Evolutionary conservation across 1,140 invertebrate genomes (phyloP), one percentile per base, ranked within the genome.

Genomic region (Drosophila nigromelanica): DNA sequence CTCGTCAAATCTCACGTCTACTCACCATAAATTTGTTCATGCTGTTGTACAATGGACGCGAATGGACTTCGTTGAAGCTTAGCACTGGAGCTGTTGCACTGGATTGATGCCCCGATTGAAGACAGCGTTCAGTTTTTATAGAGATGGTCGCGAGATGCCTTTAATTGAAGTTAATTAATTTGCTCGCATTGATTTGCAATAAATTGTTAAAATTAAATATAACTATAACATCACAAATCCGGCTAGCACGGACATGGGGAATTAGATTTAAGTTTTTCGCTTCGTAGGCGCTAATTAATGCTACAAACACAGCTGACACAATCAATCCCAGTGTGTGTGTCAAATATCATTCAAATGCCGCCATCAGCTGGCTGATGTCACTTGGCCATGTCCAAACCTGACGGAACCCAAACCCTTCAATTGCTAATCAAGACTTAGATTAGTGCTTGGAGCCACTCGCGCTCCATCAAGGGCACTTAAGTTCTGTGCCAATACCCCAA

Each of bases 91-190:
- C 73, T 71, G 64, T 47, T 89, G 72, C 66, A 67, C 70, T 63
- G 79, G 54, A 77, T 89, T 89, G 83, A 89, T 89, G 71, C 62
- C 61, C 27, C 43, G 11, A 27, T 30, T 35, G 39, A 12, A 6
- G 30, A 30, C 15, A 14, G 48, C 60, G 69, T 60, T 68, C 73
- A 73, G 59, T 74, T 89, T 89, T 74, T 89, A 89, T 89, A 89
- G 66, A 14, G 10, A 15, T 18, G 51, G 24, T n/a, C 21, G 40
- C 27, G 33, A 33, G 45, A 12, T 35, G 66, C 39, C 69, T 80
- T 89, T 89, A 89, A 89, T 89, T 89, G 71, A 89, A 89, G 85
- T 89, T 89, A 89, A 89, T 89, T 89, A 77, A 89, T 80, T 62
- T 89, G 76, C 71, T 89, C 67, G 72, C 73, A 74, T 66, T 78